Percentiles rank a stretch among this genome's conserved stretches.
These are phyloP conservation scores for Nannospalax galili DNA, from an alignment of 2,113 vertebrate species.

Conservation along the genomic window DNA sequence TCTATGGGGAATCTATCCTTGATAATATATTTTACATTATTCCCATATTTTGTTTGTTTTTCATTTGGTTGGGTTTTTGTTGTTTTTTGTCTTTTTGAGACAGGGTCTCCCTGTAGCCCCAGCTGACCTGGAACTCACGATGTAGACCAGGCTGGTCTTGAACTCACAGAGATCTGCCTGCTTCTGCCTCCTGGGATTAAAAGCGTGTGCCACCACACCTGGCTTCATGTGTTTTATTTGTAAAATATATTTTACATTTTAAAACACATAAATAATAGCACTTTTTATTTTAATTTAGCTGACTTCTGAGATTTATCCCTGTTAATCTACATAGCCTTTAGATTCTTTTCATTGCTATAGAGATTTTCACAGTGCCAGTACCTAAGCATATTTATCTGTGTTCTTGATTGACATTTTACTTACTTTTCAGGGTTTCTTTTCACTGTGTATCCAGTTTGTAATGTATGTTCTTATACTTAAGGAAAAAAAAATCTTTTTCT, in stretches of 20 bases:
- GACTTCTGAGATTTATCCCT: neutral
- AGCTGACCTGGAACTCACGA: no score
- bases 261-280: neutral
- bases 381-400: neutral
- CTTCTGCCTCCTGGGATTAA: no score
- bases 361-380: neutral
- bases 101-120: no score
- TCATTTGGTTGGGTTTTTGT: no score
- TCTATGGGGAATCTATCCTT: constrained; percentile 21
- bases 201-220: no score
- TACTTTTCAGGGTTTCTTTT: neutral
- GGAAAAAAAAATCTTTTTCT: constrained; percentile 12
- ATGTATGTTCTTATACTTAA: neutral
- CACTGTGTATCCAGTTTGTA: neutral
- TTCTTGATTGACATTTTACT: neutral
- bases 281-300: neutral
- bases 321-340: neutral
- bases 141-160: no score
- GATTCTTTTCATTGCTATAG: neutral
- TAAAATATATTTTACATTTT: neutral
- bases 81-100: no score
- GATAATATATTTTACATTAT: constrained; percentile 30
- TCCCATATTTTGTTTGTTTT: no score
- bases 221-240: constrained; percentile 3
- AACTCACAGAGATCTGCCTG: no score